Evolutionary conservation across 2,113 vertebrate species (phyloP), one percentile per base, ranked within the genome.

Genomic region (Clarias batrachus): DNA sequence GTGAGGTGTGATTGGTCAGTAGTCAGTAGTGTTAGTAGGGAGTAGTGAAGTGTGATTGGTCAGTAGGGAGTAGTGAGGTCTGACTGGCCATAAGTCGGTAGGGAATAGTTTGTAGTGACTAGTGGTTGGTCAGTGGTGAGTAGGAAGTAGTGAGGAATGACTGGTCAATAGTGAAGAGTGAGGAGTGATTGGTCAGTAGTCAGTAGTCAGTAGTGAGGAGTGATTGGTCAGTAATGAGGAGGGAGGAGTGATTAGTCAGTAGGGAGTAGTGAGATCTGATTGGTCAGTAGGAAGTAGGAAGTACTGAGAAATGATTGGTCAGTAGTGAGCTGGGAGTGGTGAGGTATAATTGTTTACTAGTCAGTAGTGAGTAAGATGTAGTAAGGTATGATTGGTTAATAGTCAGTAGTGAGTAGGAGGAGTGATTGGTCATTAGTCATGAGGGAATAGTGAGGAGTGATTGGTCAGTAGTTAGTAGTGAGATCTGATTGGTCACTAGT

Each of bases 231-330:
- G 2, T n/a, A n/a, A 25, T 23, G 62, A 65, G 8, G 0, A 65
- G 25, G 3, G 63, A 65, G 12, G 0, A 70, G 27, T 2, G 14
- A 70, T 5, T 27, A 5, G 12, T 30, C 4, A 27, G 0, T 30
- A 14, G 7, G 11, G n/a, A 66, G 25, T 4, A 66, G n/a, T 0
- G 12, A 66, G 10, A 3, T 14, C 0, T 11, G 11, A 66, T 11
- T 27, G 4, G n/a, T 3, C 3, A 65, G 25, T n/a, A 11, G 25
- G 0, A 1, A 63, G 6, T 8, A 63, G 62, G 1, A 6, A 66
- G 1, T 27, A 13, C 9, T 10, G 25, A n/a, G 1, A 12, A 11
- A 0, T 0, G 25, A 66, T 9, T 13, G 27, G n/a, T 3, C 19
- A 70, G 4, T 17, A 70, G 1, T 14, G 27, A 70, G 4, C 33